A percentile compares a stretch with the other conserved stretches of the same genome.
Evolutionary conservation across 2,888 invertebrate genomes (phyloP).

Genomic region (Magallana nippona): DNA sequence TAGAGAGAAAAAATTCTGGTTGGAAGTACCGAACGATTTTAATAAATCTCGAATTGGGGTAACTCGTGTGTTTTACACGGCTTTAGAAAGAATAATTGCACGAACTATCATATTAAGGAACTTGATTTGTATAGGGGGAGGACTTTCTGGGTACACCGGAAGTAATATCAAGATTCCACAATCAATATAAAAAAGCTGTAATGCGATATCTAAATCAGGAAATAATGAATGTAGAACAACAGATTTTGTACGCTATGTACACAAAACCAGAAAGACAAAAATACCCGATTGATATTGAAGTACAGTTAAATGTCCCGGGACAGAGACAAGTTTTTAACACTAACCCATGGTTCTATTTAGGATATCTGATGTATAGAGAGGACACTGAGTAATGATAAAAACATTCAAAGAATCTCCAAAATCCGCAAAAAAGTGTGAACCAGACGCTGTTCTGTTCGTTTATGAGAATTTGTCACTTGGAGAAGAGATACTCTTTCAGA

Average conservation of each 20-base stretch:
- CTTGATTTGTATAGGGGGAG: slow-evolving; percentile 50
- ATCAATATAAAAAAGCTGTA: slow-evolving; percentile 50
- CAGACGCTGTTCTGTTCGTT: no score
- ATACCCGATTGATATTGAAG: slow-evolving; percentile 44
- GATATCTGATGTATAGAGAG: slow-evolving; percentile 48
- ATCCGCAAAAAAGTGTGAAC: no score
- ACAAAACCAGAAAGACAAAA: slow-evolving; percentile 41
- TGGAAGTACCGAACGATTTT: slow-evolving; percentile 48
- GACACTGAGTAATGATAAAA: neutral
- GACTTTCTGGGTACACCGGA: slow-evolving; percentile 52
- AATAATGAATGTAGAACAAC: slow-evolving; percentile 52
- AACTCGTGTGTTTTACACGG: slow-evolving; percentile 40
- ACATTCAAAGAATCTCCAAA: no score
- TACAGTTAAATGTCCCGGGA: slow-evolving; percentile 46
- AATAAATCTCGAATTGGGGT: slow-evolving; percentile 45
- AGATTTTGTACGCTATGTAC: slow-evolving; percentile 51
- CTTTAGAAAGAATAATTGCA: slow-evolving; percentile 32
- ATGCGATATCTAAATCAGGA: slow-evolving; percentile 54
- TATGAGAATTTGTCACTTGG: no score
- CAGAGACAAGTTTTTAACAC: slow-evolving; percentile 29
- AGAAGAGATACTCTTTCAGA: no score
- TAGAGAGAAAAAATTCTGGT: slow-evolving; percentile 43
- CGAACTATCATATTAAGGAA: slow-evolving; percentile 46
- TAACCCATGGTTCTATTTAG: slow-evolving; percentile 51
- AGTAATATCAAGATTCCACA: slow-evolving; percentile 34